Evolutionary conservation across 2,888 invertebrate genomes (phyloP), one percentile per base, ranked within the genome.

Genomic region (Diloba caeruleocephala): DNA sequence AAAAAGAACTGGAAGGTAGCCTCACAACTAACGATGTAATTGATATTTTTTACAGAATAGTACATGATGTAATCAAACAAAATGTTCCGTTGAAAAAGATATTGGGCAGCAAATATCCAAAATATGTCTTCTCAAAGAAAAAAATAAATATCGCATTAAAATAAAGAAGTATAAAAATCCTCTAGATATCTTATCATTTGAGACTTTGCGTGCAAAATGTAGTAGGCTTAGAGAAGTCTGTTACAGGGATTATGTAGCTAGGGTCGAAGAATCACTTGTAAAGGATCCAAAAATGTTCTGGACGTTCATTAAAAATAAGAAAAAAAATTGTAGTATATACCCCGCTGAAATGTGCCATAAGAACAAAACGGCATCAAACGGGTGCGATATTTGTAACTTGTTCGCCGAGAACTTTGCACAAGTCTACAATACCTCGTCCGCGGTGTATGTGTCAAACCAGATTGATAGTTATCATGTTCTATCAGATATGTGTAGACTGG

Each of bases 111-210:
- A 60, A 53, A 49, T 55, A 45, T 21, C 67, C 54, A 0, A 17
- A 43, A 19, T 67, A 55, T 57, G 23, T 8, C 9, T 41, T 1
- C 10, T 67, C 1, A 31, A 39, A 2, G 56, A 55, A 32, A 62
- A 56, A 26, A 14, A 25, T 10, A 61, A 56, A 36, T 55, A 31
- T 26, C 48, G 51, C 6, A 26, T 29, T 9, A 46, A 50, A 44
- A 26, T 53, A 14, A 45, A 50, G 4, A 58, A 54, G 23, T 63
- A 55, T 19, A 61, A 55, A 5, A 67, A 65, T 8, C 63, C 67
- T 0, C 26, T 56, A n/a, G n/a, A n/a, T n/a, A n/a, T n/a, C n/a
- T n/a, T n/a, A 7, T 19, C 61, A 1, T 48, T 46, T 33, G 12
- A 53, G 19, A 10, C 28, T 14, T 29, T 59, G 2, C 44, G 37